A percentile compares a stretch with the other conserved stretches of the same genome.
Evolutionary conservation across 1,140 invertebrate genomes (phyloP).

Genomic region (Oncopodura yosiiana): DNA sequence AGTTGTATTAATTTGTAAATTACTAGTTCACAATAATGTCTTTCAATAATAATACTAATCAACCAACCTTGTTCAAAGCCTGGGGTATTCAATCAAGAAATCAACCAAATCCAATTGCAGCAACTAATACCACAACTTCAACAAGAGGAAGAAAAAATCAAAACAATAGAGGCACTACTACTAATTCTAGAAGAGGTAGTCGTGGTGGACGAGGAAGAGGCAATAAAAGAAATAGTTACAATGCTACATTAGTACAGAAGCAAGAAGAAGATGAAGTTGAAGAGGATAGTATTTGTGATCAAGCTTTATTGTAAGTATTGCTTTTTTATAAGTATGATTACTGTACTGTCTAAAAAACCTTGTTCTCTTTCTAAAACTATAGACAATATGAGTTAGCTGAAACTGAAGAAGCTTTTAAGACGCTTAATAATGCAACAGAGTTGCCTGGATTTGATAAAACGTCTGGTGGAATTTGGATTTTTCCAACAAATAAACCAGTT

Average conservation of each 20-base stretch:
- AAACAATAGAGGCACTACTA: too few species aligned
- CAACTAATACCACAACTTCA: too few species aligned
- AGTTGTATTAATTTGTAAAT: too few species aligned
- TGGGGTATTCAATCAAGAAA: too few species aligned
- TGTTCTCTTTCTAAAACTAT: neutral
- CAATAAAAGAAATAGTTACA: neutral
- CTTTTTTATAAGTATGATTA: neutral
- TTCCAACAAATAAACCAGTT: neutral
- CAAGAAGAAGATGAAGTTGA: constrained; percentile 5
- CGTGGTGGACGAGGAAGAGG: constrained; percentile 7
- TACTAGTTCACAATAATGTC: too few species aligned
- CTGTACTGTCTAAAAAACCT: neutral
- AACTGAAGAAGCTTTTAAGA: constrained; percentile 8
- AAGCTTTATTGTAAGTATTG: constrained; percentile 13
- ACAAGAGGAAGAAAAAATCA: too few species aligned
- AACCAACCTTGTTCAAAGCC: too few species aligned
- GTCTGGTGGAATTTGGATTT: constrained; percentile 3
- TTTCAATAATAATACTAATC: too few species aligned
- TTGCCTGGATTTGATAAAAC: constrained; percentile 22
- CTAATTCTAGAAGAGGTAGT: neutral
- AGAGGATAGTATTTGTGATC: constrained; percentile 16
- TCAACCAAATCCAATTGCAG: too few species aligned
- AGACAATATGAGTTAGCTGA: constrained; percentile 9
- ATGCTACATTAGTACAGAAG: neutral
- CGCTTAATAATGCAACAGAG: neutral